phyloP scores from a whole-genome alignment of 1,140 invertebrate genomes.

The Ruditapes philippinarum region DNA sequence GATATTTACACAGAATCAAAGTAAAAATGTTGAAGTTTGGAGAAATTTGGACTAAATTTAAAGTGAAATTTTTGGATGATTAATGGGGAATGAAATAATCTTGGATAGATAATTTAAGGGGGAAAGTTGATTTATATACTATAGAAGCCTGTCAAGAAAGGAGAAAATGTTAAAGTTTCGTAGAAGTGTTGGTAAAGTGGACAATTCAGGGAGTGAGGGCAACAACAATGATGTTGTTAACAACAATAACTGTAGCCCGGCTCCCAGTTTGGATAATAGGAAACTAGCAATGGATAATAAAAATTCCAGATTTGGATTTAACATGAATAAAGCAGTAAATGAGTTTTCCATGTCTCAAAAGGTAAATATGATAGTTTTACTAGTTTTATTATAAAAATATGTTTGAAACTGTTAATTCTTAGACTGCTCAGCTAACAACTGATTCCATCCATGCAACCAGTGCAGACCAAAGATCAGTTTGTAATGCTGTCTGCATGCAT shows the following conservation, averaged over 20 bases:
- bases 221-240: slow-evolving; percentile 31
- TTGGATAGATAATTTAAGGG: background rate
- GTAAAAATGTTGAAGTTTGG: no score
- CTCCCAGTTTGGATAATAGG: slow-evolving; percentile 1
- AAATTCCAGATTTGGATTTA: slow-evolving; percentile 56
- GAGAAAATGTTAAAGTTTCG: slow-evolving; percentile 52
- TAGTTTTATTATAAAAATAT: slow-evolving; percentile 6
- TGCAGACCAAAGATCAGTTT: no score
- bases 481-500: no score
- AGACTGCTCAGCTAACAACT: no score
- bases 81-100: background rate
- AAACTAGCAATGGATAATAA: slow-evolving; percentile 27
- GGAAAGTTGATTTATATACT: background rate
- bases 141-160: background rate
- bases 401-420: no score
- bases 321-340: slow-evolving; percentile 1
- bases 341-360: slow-evolving; percentile 48
- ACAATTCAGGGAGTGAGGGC: slow-evolving; percentile 3
- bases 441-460: no score
- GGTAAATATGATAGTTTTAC: slow-evolving; percentile 30
- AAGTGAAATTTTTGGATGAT: background rate
- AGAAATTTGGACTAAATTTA: no score
- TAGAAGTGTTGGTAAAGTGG: slow-evolving; percentile 37
- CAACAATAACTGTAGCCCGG: background rate
- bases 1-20: no score